A percentile compares a stretch with the other conserved stretches of the same genome.
These are phyloP conservation scores for Ginglymostoma cirratum DNA, from an alignment of 2,113 vertebrate genomes.

Conservation along the genomic window DNA sequence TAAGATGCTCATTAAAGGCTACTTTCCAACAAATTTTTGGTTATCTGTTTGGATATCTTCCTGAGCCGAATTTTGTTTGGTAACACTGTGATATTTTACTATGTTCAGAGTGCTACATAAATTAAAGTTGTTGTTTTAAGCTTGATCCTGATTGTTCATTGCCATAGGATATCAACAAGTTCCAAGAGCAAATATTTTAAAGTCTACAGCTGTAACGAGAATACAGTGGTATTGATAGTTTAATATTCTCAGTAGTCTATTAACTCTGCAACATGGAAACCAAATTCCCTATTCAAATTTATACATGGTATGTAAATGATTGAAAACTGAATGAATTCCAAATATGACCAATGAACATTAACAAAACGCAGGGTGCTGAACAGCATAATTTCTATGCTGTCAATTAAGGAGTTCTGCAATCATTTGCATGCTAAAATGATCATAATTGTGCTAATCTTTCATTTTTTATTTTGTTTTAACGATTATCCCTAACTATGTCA, in stretches of 20 bases:
- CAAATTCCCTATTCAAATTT: background rate
- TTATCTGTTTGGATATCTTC: background rate
- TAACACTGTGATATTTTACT: background rate
- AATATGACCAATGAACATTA: background rate
- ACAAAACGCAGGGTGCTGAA: background rate
- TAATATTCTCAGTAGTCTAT: background rate
- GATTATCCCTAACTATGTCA: background rate
- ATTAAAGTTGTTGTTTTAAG: background rate
- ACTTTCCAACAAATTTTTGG: background rate
- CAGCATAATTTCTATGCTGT: background rate
- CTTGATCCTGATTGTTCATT: background rate
- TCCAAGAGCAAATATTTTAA: background rate
- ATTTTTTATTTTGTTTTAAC: background rate
- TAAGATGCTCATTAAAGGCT: background rate
- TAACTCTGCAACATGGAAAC: background rate
- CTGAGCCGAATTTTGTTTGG: background rate
- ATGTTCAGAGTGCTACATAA: background rate
- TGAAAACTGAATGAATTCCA: background rate
- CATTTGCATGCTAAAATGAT: background rate
- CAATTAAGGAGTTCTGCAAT: background rate
- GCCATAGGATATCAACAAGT: background rate
- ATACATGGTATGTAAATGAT: background rate
- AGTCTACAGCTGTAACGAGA: background rate
- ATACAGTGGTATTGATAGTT: background rate
- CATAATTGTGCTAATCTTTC: background rate